A percentile compares a stretch with the other conserved stretches of the same genome.
Conservation (phyloP, 2,113 vertebrate species). For the Taxidea taxus region DNA sequence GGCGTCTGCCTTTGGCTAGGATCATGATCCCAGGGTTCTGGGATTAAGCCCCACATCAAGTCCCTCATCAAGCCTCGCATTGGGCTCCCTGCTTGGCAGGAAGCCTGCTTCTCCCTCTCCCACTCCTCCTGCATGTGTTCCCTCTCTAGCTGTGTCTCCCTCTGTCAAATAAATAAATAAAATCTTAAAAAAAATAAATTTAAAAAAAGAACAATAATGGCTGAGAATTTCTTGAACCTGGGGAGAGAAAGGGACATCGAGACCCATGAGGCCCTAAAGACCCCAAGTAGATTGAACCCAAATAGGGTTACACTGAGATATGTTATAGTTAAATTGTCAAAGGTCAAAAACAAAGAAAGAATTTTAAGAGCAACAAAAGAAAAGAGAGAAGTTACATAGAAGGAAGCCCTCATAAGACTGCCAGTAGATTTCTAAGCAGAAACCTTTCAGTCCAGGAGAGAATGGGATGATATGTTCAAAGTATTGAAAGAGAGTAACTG, state of each 20-base stretch:
- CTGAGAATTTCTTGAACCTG: neutral
- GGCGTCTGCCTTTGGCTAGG: no score
- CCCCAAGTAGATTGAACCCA: neutral
- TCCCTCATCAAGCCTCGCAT: no score
- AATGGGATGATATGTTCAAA: neutral
- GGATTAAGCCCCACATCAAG: no score
- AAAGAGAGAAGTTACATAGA: neutral
- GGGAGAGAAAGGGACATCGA: neutral
- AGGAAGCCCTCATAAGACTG: neutral
- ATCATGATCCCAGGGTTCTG: no score
- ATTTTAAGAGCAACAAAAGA: neutral
- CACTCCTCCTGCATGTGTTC: no score
- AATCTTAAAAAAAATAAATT: no score
- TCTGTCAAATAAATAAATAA: no score
- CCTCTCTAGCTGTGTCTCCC: no score
- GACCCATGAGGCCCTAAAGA: neutral
- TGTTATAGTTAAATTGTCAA: neutral
- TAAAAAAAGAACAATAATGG: neutral
- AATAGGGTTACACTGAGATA: neutral
- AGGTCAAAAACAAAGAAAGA: neutral
- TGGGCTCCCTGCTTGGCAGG: no score
- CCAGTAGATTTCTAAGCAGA: neutral
- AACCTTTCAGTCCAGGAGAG: neutral
- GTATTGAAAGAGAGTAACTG: neutral
- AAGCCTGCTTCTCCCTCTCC: no score